Percentiles rank a stretch among this genome's conserved stretches.
phyloP scores from a whole-genome alignment of 2,797 vertebrate species.

The Tolypeutes matacus region DNA sequence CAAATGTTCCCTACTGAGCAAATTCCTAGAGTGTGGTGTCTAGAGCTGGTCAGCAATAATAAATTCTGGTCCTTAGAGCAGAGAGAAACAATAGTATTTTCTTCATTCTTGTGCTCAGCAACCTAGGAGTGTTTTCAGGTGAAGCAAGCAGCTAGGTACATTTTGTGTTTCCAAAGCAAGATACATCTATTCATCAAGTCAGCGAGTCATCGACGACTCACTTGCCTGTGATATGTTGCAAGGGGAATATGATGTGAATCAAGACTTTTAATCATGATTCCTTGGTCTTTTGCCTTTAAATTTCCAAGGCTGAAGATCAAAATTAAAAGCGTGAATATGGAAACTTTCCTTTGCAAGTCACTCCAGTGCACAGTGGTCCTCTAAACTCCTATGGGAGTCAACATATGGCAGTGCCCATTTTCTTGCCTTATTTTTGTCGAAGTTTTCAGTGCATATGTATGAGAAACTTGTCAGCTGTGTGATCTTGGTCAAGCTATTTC shows the following conservation, averaged over 20 bases:
- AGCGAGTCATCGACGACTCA: accelerated
- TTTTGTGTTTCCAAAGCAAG: background rate
- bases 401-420: accelerated
- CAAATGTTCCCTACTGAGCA: background rate
- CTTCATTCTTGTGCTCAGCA: background rate
- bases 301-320: background rate
- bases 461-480: background rate
- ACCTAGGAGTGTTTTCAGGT: accelerated
- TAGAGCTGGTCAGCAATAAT: background rate
- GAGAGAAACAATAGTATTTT: background rate
- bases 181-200: accelerated
- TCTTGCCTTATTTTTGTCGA: background rate
- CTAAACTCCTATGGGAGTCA: accelerated
- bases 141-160: background rate
- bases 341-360: background rate
- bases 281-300: background rate
- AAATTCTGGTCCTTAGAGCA: background rate
- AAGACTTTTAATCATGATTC: background rate
- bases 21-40: background rate
- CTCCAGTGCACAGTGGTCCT: background rate
- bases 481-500: background rate
- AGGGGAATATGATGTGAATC: background rate
- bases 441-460: accelerated
- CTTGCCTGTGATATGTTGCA: accelerated
- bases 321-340: background rate